These are phyloP conservation scores for Urophycis tenuis DNA, from an alignment of 2,797 vertebrate genomes.

Conservation along the genomic window DNA sequence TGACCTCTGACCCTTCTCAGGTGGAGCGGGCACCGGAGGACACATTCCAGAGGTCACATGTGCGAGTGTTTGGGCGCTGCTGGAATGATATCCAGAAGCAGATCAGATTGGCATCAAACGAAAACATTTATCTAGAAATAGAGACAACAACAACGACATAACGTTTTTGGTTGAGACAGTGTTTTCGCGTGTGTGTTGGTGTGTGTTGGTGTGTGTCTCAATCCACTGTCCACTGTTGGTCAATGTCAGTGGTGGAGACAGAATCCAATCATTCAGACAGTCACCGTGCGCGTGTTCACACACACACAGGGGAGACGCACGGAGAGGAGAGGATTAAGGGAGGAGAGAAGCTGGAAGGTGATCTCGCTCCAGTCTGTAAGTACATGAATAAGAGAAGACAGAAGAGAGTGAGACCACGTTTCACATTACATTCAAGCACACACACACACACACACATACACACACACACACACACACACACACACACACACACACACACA, in stretches of 20 bases:
- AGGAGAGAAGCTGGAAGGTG: not conserved
- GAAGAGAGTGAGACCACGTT: not conserved
- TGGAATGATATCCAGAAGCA: not conserved
- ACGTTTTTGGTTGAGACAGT: not conserved
- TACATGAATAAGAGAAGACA: conserved; percentile 2
- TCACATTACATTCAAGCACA: not conserved
- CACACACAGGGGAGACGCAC: not conserved
- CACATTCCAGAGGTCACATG: not conserved
- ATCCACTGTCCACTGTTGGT: not conserved
- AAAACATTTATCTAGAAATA: too few species aligned
- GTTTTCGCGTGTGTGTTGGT: not conserved
- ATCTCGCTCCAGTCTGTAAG: not conserved
- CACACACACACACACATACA: too few species aligned
- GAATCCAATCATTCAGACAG: not conserved
- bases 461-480: not conserved
- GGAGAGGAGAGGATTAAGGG: not conserved
- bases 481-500: not conserved
- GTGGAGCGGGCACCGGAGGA: not conserved
- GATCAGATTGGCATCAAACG: too few species aligned
- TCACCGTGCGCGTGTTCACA: too few species aligned
- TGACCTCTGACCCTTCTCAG: not conserved
- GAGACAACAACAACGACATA: too few species aligned
- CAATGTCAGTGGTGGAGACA: not conserved
- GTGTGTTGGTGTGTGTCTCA: too few species aligned
- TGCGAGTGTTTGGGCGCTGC: not conserved